Evolutionary conservation across 2,113 vertebrate species (phyloP).

Genomic region (Forbesichthys agassizii): DNA sequence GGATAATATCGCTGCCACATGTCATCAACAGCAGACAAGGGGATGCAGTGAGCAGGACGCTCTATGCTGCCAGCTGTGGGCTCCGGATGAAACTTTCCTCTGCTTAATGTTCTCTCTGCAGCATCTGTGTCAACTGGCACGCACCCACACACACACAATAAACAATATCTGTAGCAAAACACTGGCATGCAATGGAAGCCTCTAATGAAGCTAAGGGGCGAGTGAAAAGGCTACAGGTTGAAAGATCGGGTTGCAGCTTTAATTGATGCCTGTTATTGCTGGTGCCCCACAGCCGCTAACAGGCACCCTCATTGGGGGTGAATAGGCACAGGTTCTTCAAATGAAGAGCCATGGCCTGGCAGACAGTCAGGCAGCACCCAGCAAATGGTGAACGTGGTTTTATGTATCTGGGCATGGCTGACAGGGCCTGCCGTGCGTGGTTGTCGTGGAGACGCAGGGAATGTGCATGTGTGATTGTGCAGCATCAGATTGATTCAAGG

Average conservation of each 20-base stretch:
- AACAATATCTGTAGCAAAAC: slow-evolving; percentile 63
- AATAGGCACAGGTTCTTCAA: slow-evolving; percentile 66
- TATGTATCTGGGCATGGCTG: slow-evolving; percentile 64
- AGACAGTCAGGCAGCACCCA: slow-evolving; percentile 62
- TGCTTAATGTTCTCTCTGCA: slow-evolving; percentile 55
- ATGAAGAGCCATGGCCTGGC: slow-evolving; percentile 60
- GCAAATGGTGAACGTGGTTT: slow-evolving; percentile 72
- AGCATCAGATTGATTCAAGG: slow-evolving; percentile 62
- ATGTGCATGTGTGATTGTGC: slow-evolving; percentile 22
- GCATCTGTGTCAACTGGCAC: slow-evolving; percentile 67
- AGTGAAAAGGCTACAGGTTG: slow-evolving; percentile 43
- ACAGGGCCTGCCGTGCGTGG: slow-evolving; percentile 60
- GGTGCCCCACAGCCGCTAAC: slow-evolving; percentile 62
- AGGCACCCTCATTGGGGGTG: slow-evolving; percentile 51
- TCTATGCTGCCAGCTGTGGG: slow-evolving; percentile 65
- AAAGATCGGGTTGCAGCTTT: slow-evolving; percentile 59
- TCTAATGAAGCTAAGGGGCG: slow-evolving; percentile 68
- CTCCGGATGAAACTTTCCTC: slow-evolving; percentile 53
- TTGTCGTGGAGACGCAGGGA: slow-evolving; percentile 48
- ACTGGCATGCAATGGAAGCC: slow-evolving; percentile 52
- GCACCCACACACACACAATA: slow-evolving; percentile 29
- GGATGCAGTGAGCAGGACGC: slow-evolving; percentile 57
- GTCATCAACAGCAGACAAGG: slow-evolving; percentile 71
- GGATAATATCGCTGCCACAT: slow-evolving; percentile 78
- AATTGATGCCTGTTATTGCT: slow-evolving; percentile 66